Base-by-base conservation (phyloP, 2,113 vertebrate species). In the Loxodonta africana region DNA sequence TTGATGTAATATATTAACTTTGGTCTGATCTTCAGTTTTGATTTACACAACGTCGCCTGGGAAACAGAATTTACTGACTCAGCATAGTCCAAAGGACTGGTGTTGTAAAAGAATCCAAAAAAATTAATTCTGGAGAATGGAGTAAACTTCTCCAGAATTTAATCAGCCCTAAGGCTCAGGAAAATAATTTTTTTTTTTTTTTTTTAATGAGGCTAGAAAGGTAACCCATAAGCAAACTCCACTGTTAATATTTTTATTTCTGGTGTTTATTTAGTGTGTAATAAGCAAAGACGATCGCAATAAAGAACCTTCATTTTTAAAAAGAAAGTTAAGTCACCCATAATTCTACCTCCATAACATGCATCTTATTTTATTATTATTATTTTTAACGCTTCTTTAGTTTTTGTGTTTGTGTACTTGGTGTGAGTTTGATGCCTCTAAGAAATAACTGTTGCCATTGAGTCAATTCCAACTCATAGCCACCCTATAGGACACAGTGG, bases 11-110 rank as follows among this genome's bases (percentile, higher is more conserved):
- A 71, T 73, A 95, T 96, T 95, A 93, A 96, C 82, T 96, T 95
- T 96, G 83, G 44, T 84, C 81, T 97, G 84, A 97, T 84, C 92
- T 97, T 97, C 88, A 95, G 88, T 30, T 96, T 89, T 96, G 90
- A 94, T 94, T 96, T 95, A 95, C 46, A 95, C 92, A 88, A 94
- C 94, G 65, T 83, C 96, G 65, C 88, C 90, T 53, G 25, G 80
- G 90, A 93, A 73, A 95, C 83, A 93, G 80, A 97, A 95, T 91
- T 96, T 96, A 92, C 84, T 95, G 77, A 97, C 65, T 96, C 88
- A 88, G 88, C 84, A 84, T 46, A 96, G 87, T 83, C 12, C 33
- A 65, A 93, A 89, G 37, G 65, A 69, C 74, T 96, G 94, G 60
- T 73, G 30, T 26, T 94, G 17, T 84, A 88, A 93, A 73, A n/a